Percentiles rank a stretch among this genome's conserved stretches.
phyloP scores from a whole-genome alignment of 2,113 vertebrate species.

The Trematomus loennbergii region DNA sequence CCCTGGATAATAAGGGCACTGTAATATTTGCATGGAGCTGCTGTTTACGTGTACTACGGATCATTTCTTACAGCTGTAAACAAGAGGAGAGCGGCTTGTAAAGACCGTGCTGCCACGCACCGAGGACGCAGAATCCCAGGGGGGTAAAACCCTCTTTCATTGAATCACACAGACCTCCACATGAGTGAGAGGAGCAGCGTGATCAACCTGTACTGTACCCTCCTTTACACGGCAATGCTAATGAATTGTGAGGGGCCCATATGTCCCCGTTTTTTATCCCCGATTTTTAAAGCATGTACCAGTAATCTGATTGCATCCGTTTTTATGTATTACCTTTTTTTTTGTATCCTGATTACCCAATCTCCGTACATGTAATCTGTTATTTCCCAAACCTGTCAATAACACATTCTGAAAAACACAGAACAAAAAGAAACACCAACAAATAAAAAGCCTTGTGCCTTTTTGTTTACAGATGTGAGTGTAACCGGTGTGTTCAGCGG shows the following conservation, averaged over 20 bases:
- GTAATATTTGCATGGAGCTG: slow-evolving; percentile 73
- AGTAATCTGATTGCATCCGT: too few species aligned
- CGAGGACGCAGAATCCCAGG: slow-evolving; percentile 30
- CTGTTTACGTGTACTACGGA: slow-evolving; percentile 72
- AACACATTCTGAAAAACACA: too few species aligned
- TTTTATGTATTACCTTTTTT: too few species aligned
- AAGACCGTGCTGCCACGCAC: slow-evolving; percentile 41
- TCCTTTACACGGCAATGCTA: slow-evolving; percentile 77
- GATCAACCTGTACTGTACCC: slow-evolving; percentile 62
- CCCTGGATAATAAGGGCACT: slow-evolving; percentile 70
- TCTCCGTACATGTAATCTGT: too few species aligned
- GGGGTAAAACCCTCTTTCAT: slow-evolving; percentile 60
- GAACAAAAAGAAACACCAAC: too few species aligned
- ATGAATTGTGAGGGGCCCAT: slow-evolving; percentile 72
- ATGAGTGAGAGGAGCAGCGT: slow-evolving; percentile 51
- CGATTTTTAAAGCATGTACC: too few species aligned
- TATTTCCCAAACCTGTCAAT: too few species aligned
- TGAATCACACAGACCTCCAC: slow-evolving; percentile 69
- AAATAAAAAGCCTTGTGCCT: too few species aligned
- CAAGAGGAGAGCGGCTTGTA: slow-evolving; percentile 56
- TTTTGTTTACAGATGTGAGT: too few species aligned
- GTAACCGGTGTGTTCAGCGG: too few species aligned
- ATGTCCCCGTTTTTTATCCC: slow-evolving; percentile 39
- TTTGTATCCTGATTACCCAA: too few species aligned
- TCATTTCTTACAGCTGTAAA: slow-evolving; percentile 74